phyloP scores from a whole-genome alignment of 2,113 vertebrate genomes.

The Rutilus rutilus region DNA sequence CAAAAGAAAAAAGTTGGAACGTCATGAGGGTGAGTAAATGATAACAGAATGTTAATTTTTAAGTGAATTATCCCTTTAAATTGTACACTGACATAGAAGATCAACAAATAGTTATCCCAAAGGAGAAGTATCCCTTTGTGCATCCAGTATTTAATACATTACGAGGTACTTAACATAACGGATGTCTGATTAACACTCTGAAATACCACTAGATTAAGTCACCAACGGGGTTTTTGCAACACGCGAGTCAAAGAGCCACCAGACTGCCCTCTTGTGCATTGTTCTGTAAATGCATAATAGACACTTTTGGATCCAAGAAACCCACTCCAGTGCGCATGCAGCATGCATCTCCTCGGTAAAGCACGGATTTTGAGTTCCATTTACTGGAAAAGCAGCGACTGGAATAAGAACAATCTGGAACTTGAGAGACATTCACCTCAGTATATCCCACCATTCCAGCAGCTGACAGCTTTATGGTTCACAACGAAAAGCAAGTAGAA shows the following conservation, averaged over 20 bases:
- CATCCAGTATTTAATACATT: neutral
- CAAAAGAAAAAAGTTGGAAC: neutral
- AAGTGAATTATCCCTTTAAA: neutral
- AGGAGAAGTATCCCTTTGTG: neutral
- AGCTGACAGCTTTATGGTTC: conserved; percentile 56
- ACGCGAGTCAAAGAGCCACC: conserved; percentile 4
- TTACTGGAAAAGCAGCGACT: conserved; percentile 29
- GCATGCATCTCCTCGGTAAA: neutral
- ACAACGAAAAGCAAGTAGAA: conserved; percentile 45
- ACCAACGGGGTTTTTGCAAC: conserved; percentile 9
- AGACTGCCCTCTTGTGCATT: conserved; percentile 45
- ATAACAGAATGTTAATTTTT: neutral
- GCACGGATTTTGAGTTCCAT: neutral
- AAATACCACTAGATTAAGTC: conserved; percentile 16
- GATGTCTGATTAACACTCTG: neutral
- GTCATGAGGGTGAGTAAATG: neutral
- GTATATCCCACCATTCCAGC: conserved; percentile 47
- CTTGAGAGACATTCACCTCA: conserved; percentile 26
- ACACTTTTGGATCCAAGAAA: neutral
- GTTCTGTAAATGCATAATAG: conserved; percentile 23
- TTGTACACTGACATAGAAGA: neutral
- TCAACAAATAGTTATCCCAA: neutral
- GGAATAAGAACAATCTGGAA: conserved; percentile 33
- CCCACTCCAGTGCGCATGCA: neutral
- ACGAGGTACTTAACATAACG: neutral